These are phyloP conservation scores for Oreohelix idahoensis DNA, from an alignment of 1,140 invertebrate genomes.

Conservation along the genomic window DNA sequence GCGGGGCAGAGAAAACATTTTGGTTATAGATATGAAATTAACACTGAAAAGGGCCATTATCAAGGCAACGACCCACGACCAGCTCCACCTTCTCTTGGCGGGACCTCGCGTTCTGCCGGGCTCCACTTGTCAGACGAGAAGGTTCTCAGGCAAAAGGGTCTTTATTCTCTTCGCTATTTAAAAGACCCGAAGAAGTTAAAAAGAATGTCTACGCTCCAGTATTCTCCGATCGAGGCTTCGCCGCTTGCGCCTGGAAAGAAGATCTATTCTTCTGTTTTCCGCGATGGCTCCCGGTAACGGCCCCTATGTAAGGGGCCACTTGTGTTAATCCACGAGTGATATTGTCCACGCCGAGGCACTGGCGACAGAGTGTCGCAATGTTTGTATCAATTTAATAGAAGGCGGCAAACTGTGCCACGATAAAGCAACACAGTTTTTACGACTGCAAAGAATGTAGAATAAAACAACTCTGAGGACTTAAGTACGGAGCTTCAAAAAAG, in stretches of 20 bases:
- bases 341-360: neutral
- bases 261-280: neutral
- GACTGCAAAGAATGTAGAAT: neutral
- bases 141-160: neutral
- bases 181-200: neutral
- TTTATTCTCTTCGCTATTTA: neutral
- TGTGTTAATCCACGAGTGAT: slow-evolving; percentile 11
- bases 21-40: too few species aligned
- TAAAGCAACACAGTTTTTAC: neutral
- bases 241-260: neutral
- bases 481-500: neutral
- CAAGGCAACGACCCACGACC: neutral
- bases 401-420: neutral
- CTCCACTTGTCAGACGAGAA: neutral
- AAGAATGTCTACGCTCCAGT: neutral
- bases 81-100: neutral
- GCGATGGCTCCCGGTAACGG: neutral
- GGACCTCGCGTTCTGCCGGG: neutral
- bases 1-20: too few species aligned
- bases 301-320: neutral
- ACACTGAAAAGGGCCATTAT: neutral
- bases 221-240: neutral
- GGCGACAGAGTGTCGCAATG: slow-evolving; percentile 11
- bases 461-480: neutral
- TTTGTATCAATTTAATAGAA: neutral